A percentile compares a stretch with the other conserved stretches of the same genome.
Evolutionary conservation across 2,113 vertebrate species (phyloP).

Genomic region (Euleptes europaea): DNA sequence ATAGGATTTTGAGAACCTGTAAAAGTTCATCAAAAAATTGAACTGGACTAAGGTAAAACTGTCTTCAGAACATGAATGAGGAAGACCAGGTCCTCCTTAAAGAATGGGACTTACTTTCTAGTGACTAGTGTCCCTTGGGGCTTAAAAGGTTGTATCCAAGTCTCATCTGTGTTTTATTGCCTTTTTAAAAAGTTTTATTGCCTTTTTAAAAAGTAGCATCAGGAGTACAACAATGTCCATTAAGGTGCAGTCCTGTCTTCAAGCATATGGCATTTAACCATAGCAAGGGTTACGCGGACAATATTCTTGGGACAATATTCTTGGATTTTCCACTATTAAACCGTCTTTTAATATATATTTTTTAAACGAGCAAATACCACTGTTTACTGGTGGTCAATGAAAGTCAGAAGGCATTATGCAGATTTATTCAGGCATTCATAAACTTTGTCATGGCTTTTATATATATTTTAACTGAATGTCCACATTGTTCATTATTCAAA

Average conservation of each 20-base stretch:
- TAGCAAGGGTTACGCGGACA: not conserved
- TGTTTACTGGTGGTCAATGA: not conserved
- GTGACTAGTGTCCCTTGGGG: no score
- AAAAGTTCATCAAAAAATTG: no score
- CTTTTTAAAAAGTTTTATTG: no score
- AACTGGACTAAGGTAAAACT: no score
- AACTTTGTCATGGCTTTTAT: not conserved
- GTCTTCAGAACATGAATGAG: no score
- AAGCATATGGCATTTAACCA: not conserved
- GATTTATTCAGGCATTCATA: slow-evolving; percentile 29
- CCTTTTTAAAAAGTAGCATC: no score
- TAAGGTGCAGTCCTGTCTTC: no score
- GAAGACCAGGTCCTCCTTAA: no score
- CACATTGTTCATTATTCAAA: slow-evolving; percentile 31
- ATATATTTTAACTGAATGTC: slow-evolving; percentile 3
- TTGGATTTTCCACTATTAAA: not conserved
- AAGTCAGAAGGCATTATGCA: slow-evolving; percentile 11
- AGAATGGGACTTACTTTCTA: no score
- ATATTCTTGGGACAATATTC: not conserved
- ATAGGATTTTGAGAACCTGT: no score
- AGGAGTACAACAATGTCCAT: not conserved
- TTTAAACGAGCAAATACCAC: not conserved
- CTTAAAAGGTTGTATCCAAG: no score
- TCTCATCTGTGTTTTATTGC: no score
- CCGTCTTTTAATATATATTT: not conserved